Conservation (phyloP, 1,140 invertebrate species). For the Pseudoatta argentina region DNA sequence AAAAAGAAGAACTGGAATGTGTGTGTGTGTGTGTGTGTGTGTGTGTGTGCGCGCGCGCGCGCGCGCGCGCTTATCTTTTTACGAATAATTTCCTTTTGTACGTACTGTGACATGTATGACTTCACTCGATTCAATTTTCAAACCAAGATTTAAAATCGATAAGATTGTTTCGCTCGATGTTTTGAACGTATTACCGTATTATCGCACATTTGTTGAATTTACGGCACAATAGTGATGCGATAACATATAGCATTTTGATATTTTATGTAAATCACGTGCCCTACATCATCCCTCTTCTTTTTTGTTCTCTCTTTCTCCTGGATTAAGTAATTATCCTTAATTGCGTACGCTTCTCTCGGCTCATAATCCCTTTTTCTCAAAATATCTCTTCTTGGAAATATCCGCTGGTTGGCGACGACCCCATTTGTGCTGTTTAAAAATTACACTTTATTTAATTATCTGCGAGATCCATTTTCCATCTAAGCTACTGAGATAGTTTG, state of each 20-base stretch:
- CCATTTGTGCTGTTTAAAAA: slow-evolving; percentile 39
- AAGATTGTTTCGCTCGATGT: neutral
- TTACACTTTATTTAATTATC: slow-evolving; percentile 49
- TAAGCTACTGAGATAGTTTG: slow-evolving; percentile 2
- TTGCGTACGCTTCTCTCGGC: neutral
- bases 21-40: too few species aligned
- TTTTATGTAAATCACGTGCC: neutral
- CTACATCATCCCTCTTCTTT: neutral
- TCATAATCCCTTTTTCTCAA: slow-evolving; percentile 35
- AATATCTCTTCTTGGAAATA: slow-evolving; percentile 44
- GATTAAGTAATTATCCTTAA: slow-evolving; percentile 32
- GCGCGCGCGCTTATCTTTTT: neutral
- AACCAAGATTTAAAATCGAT: neutral
- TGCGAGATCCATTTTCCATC: slow-evolving; percentile 35
- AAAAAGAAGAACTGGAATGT: neutral
- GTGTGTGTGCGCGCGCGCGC: too few species aligned
- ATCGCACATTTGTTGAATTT: neutral
- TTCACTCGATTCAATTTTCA: neutral
- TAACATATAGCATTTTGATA: neutral
- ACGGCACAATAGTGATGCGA: neutral
- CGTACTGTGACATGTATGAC: neutral
- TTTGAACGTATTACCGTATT: neutral
- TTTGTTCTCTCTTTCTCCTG: neutral
- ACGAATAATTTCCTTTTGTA: neutral
- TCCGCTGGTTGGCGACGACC: slow-evolving; percentile 8